A percentile compares a stretch with the other conserved stretches of the same genome.
phyloP scores from a whole-genome alignment of 2,797 vertebrate genomes.

The Premnoplex brunnescens region DNA sequence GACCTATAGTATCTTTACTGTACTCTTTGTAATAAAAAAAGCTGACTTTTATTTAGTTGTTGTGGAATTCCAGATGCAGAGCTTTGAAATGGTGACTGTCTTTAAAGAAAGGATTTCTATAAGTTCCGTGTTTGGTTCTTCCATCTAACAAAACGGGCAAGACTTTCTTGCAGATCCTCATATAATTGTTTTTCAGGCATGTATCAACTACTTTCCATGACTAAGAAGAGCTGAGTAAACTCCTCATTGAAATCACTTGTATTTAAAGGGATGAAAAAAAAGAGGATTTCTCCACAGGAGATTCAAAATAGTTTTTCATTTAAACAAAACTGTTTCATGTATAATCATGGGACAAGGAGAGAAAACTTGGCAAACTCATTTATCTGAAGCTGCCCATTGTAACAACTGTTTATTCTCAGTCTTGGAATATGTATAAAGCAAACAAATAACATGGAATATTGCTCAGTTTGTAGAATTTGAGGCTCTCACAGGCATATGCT shows the following conservation, averaged over 20 bases:
- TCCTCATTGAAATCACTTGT: background rate
- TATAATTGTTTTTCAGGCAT: background rate
- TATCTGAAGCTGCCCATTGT: background rate
- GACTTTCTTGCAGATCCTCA: background rate
- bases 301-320: background rate
- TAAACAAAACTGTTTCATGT: background rate
- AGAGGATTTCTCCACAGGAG: background rate
- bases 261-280: background rate
- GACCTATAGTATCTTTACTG: background rate
- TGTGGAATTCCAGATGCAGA: conserved; percentile 9
- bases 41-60: background rate
- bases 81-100: background rate
- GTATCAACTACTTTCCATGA: background rate
- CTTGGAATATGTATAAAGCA: background rate
- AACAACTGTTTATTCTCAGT: background rate
- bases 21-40: background rate
- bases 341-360: background rate
- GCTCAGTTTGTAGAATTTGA: background rate
- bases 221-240: background rate
- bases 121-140: background rate
- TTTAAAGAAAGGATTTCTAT: background rate
- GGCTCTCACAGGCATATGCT: background rate
- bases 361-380: background rate
- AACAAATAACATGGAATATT: background rate
- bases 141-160: background rate